Conservation (phyloP, 2,113 vertebrate genomes). For the Indri indri region DNA sequence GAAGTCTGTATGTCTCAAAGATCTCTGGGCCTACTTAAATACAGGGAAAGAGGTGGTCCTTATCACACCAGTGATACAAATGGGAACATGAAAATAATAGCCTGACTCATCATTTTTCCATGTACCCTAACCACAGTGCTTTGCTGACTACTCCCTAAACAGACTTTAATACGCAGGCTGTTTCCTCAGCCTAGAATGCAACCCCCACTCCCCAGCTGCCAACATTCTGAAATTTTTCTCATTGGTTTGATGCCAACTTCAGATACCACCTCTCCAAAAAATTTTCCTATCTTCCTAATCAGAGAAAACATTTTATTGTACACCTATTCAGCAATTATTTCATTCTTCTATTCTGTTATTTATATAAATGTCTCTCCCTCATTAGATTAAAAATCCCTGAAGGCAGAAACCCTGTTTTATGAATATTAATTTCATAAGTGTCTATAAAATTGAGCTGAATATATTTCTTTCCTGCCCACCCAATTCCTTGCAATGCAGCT, state of each 20-base stretch:
- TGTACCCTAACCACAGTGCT: not conserved
- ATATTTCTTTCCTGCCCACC: not conserved
- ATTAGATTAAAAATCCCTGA: conserved; percentile 13
- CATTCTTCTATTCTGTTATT: not conserved
- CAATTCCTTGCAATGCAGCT: not conserved
- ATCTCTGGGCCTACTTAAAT: not conserved
- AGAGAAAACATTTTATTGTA: conserved; percentile 21
- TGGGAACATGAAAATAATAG: not conserved
- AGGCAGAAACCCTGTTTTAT: conserved; percentile 5
- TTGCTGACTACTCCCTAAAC: not conserved
- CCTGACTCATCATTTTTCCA: not conserved
- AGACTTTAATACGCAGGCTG: not conserved
- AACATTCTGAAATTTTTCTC: not conserved
- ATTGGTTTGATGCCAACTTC: not conserved
- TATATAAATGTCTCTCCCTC: not conserved
- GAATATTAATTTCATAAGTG: not conserved
- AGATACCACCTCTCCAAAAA: not conserved
- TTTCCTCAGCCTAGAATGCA: not conserved
- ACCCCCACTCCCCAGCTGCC: not conserved
- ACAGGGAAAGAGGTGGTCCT: not conserved
- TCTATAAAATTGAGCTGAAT: not conserved
- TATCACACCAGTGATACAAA: not conserved
- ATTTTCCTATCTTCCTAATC: conserved; percentile 1
- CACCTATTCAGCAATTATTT: not conserved
- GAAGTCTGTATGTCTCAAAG: not conserved